Conservation (phyloP, 2,113 vertebrate species). For the Ailurus styani region DNA sequence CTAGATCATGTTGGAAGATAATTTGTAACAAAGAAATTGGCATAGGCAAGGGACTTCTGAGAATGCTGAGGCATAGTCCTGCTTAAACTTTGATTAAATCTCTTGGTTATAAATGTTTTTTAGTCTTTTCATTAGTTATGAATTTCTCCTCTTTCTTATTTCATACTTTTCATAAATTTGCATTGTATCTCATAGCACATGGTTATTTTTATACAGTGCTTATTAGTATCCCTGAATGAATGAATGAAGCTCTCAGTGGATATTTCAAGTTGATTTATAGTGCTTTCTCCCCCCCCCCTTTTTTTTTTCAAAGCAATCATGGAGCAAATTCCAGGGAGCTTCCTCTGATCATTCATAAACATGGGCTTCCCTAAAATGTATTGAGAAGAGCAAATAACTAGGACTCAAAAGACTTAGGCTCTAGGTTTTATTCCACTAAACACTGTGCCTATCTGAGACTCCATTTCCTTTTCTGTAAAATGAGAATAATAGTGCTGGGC, state of each 20-base stretch:
- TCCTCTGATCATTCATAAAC: neutral
- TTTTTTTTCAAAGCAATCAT: neutral
- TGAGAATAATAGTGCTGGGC: neutral
- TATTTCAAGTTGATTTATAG: slow-evolving; percentile 12
- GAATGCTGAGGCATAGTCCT: neutral
- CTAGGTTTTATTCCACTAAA: neutral
- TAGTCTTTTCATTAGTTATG: neutral
- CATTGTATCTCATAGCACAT: neutral
- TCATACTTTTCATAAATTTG: neutral
- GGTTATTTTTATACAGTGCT: neutral
- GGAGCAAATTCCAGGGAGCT: slow-evolving; percentile 6
- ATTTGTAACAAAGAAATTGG: neutral
- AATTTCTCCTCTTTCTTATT: neutral
- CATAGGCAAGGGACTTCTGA: neutral
- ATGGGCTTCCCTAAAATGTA: neutral
- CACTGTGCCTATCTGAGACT: neutral
- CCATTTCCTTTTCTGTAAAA: neutral
- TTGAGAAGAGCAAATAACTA: neutral
- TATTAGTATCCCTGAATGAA: neutral
- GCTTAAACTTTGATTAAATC: neutral
- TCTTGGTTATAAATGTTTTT: neutral
- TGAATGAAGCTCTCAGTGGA: neutral
- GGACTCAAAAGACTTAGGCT: neutral
- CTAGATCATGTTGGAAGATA: neutral
- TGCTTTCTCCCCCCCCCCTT: neutral